These are phyloP conservation scores for Flexamia atlantica DNA, from an alignment of 2,888 invertebrate species.

Conservation along the genomic window DNA sequence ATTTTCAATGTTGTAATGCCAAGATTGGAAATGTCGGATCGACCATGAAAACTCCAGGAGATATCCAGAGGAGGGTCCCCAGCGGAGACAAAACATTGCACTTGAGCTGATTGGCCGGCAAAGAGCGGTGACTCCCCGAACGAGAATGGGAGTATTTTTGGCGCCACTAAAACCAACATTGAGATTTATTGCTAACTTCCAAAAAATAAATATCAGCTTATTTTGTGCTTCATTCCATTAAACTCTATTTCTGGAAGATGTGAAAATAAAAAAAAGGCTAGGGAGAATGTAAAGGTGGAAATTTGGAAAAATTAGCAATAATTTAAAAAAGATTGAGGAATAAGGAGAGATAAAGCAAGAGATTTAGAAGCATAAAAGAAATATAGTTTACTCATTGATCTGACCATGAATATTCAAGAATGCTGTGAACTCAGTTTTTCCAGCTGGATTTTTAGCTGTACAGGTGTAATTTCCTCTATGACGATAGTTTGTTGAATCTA, in stretches of 20 bases:
- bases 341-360: not conserved
- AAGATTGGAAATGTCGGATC: slow-evolving; percentile 73
- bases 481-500: slow-evolving; percentile 72
- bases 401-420: slow-evolving; percentile 60
- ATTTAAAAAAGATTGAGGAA: not conserved
- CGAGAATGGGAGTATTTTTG: slow-evolving; percentile 84
- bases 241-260: too few species aligned
- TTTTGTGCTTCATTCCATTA: not conserved
- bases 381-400: not conserved
- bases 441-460: slow-evolving; percentile 73
- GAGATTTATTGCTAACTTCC: not conserved
- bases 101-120: slow-evolving; percentile 83
- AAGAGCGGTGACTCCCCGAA: slow-evolving; percentile 84
- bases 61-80: slow-evolving; percentile 87
- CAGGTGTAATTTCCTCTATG: slow-evolving; percentile 75
- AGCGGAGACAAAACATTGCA: slow-evolving; percentile 83
- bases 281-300: slow-evolving; percentile 2
- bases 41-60: slow-evolving; percentile 79
- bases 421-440: slow-evolving; percentile 70
- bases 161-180: slow-evolving; percentile 79
- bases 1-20: slow-evolving; percentile 74
- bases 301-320: not conserved
- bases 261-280: not conserved
- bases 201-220: not conserved
- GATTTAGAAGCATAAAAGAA: slow-evolving; percentile 3